Evolutionary conservation across 1,140 invertebrate genomes (phyloP), one percentile per base, ranked within the genome.

Genomic region (Trypoxylus dichotomus): DNA sequence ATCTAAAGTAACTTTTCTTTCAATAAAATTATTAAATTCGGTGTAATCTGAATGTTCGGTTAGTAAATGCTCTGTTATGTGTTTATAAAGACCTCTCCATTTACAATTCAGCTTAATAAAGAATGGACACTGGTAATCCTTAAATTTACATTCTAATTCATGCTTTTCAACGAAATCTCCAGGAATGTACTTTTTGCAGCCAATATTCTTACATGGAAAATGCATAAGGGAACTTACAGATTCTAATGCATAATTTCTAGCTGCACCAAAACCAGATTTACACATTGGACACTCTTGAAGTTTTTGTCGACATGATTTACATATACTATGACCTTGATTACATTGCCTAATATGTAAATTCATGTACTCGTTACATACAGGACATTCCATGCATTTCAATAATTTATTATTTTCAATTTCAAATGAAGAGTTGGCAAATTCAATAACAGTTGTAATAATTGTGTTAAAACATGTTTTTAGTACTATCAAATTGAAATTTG

Each of bases 301-400:
- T 77, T 92, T 92, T 29, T 88, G 87, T 74, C 92, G 88, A 86
- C 94, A 95, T 10, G 86, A 85, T 74, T 90, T 89, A 85, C 94
- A 95, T 3, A 95, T 89, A 80, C 94, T 91, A 86, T 95, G 94
- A 3, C 94, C 94, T 81, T 90, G 90, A 79, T 92, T 91, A 83
- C 94, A 95, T 84, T 94, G 92, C 60, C 86, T 87, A 79, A 91
- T 93, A 7, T 94, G 94, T 60, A 93, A 91, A 25, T 91, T 87
- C 85, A 94, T 93, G 83, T 91, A 91, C 80, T 95, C 93, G 83
- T 93, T 88, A 82, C 94, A 95, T 8, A 95, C 93, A 1, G 94
- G 93, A 87, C 94, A 95, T 83, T 95, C 93, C 15, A 82, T 77
- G 25, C 79, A 78, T 42, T 41, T 21, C 41, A 81, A 72, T 19